Base-by-base conservation (phyloP, 1,140 invertebrate genomes). In the Epicauta chinensis region DNA sequence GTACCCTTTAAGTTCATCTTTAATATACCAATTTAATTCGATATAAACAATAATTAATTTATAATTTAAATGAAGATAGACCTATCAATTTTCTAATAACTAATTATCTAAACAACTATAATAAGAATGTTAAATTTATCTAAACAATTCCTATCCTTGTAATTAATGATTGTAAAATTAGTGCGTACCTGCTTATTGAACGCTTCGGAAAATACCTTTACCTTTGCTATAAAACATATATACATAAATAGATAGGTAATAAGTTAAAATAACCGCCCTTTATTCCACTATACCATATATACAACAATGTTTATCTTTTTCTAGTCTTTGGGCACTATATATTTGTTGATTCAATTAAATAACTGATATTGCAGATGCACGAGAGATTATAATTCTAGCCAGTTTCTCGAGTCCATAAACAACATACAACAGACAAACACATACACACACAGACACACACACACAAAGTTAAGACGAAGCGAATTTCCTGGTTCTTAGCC, bases 341-440 rank as follows among this genome's bases (percentile, higher is more conserved):
- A 38, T 50, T 50, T 50, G 47, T 37, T 50, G 47, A 50, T 50
- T 50, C 47, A 50, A 50, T 50, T 50, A 50, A 50, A 50, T 35
- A 50, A 50, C 47, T 37, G 47, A 50, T 50, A 50, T 50, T 13
- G 47, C 31, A 41, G 47, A 50, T 50, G 47, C 47, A 50, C 47
- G 47, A 49, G 47, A 46, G 31, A 29, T 40, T 49, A 49, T 49
- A 49, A 49, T 49, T 49, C 38, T 40, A 37, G 29, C 38, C 36
- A 29, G 29, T 23, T 23, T 23, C 23, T 17, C 37, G 47, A 50
- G 13, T 40, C 37, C 37, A 50, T 50, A 50, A 50, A 50, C 37
- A 49, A 49, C 47, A 23, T 7, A 7, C 13, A 13, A 23, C 23
- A 3, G 7, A 23, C 7, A 23, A 3, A 23, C 4, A 3, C 23